Percentiles rank a stretch among this genome's conserved stretches.
Evolutionary conservation across 2,113 vertebrate species (phyloP).

Genomic region (Larimichthys crocea): DNA sequence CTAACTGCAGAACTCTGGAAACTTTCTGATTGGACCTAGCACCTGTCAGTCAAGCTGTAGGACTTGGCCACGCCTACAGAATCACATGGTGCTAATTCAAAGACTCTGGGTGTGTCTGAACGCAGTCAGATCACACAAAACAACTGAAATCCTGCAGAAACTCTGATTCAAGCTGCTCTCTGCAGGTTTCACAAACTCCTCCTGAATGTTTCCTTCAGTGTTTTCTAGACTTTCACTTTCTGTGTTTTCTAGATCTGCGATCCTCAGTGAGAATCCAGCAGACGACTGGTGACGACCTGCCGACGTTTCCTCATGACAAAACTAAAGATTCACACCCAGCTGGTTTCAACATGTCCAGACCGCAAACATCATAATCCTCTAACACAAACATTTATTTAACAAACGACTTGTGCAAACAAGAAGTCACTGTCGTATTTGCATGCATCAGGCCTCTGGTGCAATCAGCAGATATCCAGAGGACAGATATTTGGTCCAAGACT

Average conservation of each 20-base stretch:
- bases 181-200: conserved; percentile 36
- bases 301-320: conserved; percentile 17
- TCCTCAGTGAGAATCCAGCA: conserved; percentile 38
- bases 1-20: conserved; percentile 39
- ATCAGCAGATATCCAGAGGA: no score
- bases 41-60: conserved; percentile 63
- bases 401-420: background rate
- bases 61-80: conserved; percentile 42
- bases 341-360: background rate
- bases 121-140: conserved; percentile 4
- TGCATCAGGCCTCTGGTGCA: no score
- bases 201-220: conserved; percentile 67
- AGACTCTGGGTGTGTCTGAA: conserved; percentile 34
- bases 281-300: background rate
- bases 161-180: conserved; percentile 25
- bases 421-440: background rate
- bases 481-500: no score
- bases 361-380: background rate
- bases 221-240: conserved; percentile 66
- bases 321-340: background rate
- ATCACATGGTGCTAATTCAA: conserved; percentile 80
- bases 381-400: background rate
- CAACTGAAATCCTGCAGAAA: conserved; percentile 4
- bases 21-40: conserved; percentile 63
- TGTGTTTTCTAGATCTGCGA: conserved; percentile 64